Conservation (phyloP, 2,797 vertebrate genomes). For the Hippoglossus hippoglossus region DNA sequence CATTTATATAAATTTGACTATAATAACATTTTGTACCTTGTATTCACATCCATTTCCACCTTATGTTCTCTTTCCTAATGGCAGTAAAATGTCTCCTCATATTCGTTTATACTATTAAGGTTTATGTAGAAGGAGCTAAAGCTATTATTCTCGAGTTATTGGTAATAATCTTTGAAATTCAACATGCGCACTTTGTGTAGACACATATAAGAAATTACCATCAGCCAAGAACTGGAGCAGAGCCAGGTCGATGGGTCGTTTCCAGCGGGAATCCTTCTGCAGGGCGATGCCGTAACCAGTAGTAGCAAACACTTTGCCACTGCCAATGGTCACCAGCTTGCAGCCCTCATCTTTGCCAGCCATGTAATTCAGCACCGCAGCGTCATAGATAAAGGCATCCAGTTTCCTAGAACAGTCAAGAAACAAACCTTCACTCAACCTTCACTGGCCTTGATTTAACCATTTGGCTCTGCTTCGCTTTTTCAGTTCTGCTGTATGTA, state of each 20-base stretch:
- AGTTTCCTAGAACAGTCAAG: conserved; percentile 87
- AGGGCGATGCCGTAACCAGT: conserved; percentile 97
- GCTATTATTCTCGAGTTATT: not conserved
- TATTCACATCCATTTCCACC: not conserved
- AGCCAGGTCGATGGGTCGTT: conserved; percentile 93
- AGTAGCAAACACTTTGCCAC: conserved; percentile 97
- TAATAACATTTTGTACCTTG: conserved; percentile 4
- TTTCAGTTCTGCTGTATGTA: not conserved
- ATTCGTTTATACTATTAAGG: not conserved
- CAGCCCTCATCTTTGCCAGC: conserved; percentile 97
- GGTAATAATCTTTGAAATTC: not conserved
- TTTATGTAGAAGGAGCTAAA: not conserved
- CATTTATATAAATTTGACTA: not conserved
- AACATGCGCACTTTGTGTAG: not conserved
- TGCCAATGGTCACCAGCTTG: conserved; percentile 98
- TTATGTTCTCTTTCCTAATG: not conserved
- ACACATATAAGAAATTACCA: conserved; percentile 76
- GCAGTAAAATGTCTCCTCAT: not conserved
- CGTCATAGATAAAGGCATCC: conserved; percentile 97
- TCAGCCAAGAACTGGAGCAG: conserved; percentile 97
- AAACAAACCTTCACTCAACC: conserved; percentile 3
- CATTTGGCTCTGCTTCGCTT: conserved; percentile 4
- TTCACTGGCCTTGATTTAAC: not conserved
- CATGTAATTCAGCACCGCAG: conserved; percentile 98
- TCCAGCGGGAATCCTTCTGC: conserved; percentile 97